These are phyloP conservation scores for Aulostomus chinensis DNA, from an alignment of 2,797 vertebrate species.

Conservation along the genomic window DNA sequence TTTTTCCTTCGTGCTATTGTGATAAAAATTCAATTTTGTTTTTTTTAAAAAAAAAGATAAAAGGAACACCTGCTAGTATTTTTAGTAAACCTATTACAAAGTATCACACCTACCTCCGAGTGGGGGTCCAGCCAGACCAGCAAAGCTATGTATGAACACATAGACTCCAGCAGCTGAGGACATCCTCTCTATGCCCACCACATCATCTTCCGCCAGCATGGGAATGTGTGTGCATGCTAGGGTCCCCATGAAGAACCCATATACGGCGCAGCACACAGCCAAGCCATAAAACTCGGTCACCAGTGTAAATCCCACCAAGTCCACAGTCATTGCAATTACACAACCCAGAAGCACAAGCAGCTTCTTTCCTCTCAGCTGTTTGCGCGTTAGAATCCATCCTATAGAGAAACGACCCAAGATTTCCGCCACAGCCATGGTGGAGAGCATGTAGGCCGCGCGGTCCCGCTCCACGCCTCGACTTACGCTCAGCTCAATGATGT, in stretches of 20 bases:
- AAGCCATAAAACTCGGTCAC: constrained; percentile 88
- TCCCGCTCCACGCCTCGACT: constrained; percentile 84
- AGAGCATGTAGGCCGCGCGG: constrained; percentile 86
- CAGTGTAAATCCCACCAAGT: constrained; percentile 88
- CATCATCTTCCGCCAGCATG: constrained; percentile 92
- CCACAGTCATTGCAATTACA: constrained; percentile 76
- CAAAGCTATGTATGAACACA: constrained; percentile 93
- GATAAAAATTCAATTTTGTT: too few species aligned
- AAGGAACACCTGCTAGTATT: background rate
- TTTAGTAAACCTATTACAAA: background rate
- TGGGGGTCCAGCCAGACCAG: constrained; percentile 93
- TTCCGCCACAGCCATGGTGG: constrained; percentile 90
- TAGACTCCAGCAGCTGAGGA: constrained; percentile 93
- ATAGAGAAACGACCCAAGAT: constrained; percentile 87
- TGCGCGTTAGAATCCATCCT: constrained; percentile 84
- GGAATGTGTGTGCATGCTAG: constrained; percentile 91
- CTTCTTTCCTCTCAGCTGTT: constrained; percentile 78
- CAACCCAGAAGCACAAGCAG: constrained; percentile 89
- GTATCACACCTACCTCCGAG: constrained; percentile 86
- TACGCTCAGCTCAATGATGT: constrained; percentile 90
- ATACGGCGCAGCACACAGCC: constrained; percentile 86
- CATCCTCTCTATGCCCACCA: constrained; percentile 93
- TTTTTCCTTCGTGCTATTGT: too few species aligned
- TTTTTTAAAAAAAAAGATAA: too few species aligned
- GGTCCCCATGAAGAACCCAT: constrained; percentile 91